phyloP scores from a whole-genome alignment of 2,113 vertebrate species.

The Leptocoma aspasia region DNA sequence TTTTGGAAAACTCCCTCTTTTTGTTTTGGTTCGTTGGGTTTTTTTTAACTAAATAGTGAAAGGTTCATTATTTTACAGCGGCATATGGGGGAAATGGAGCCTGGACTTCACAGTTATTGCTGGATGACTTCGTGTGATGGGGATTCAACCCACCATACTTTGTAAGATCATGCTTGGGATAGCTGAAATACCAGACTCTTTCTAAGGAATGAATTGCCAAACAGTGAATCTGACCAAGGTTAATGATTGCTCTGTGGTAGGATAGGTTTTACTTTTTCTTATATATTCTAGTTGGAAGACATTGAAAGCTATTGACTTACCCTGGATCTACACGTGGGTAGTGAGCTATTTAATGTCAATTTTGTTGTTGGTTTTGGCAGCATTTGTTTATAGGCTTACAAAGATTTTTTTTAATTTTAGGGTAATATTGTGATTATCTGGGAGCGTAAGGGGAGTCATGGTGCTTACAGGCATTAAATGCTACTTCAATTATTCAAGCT shows the following conservation, averaged over 20 bases:
- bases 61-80: not conserved
- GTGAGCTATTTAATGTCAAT: not conserved
- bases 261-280: not conserved
- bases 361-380: not conserved
- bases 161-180: not conserved
- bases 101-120: not conserved
- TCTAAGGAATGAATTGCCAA: not conserved
- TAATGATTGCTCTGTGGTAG: not conserved
- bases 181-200: not conserved
- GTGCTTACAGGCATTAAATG: not conserved
- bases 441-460: not conserved
- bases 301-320: not conserved
- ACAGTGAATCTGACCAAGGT: not conserved
- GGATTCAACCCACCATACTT: not conserved
- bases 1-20: not conserved
- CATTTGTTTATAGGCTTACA: not conserved
- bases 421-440: not conserved
- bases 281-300: not conserved
- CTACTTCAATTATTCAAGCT: not conserved
- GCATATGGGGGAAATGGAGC: not conserved
- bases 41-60: not conserved
- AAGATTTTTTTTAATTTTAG: not conserved
- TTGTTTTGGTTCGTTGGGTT: not conserved
- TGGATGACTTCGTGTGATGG: not conserved
- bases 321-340: accelerated